These are phyloP conservation scores for Callopanchax toddi DNA, from an alignment of 2,113 vertebrate species.

Conservation along the genomic window DNA sequence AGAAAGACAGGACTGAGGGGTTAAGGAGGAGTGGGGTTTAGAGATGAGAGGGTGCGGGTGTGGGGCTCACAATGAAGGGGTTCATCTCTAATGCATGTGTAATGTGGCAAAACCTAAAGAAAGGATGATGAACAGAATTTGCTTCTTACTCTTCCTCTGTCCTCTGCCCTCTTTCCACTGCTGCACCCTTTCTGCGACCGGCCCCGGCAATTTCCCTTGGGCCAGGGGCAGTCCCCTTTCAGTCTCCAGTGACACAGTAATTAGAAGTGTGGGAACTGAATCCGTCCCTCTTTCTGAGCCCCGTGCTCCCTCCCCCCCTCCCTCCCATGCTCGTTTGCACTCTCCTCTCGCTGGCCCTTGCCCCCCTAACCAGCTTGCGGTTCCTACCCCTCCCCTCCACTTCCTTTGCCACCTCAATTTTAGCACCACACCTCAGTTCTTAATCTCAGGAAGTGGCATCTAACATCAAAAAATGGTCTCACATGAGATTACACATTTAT, in stretches of 20 bases:
- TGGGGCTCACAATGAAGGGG: slow-evolving; percentile 45
- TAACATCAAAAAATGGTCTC: slow-evolving; percentile 8
- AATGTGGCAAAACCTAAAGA: slow-evolving; percentile 68
- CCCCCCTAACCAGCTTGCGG: slow-evolving; percentile 50
- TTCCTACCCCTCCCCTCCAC: slow-evolving; percentile 38
- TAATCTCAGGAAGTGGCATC: slow-evolving; percentile 36
- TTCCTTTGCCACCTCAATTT: slow-evolving; percentile 58
- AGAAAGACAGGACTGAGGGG: slow-evolving; percentile 50
- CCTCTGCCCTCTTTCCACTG: slow-evolving; percentile 33
- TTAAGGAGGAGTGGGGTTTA: slow-evolving; percentile 66
- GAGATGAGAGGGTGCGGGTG: slow-evolving; percentile 58
- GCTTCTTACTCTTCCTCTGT: slow-evolving; percentile 47
- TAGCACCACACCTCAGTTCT: slow-evolving; percentile 39
- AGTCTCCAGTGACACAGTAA: slow-evolving; percentile 86
- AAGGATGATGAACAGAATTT: slow-evolving; percentile 74
- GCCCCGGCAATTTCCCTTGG: slow-evolving; percentile 71
- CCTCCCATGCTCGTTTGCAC: slow-evolving; percentile 37
- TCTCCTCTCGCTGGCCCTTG: slow-evolving; percentile 66
- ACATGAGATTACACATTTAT: neutral
- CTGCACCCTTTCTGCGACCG: slow-evolving; percentile 63
- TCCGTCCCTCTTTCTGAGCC: slow-evolving; percentile 78
- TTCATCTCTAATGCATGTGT: slow-evolving; percentile 74
- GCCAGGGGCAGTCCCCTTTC: slow-evolving; percentile 81
- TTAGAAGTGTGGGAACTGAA: slow-evolving; percentile 87
- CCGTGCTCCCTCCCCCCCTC: slow-evolving; percentile 62